Percentiles rank a stretch among this genome's conserved stretches.
Evolutionary conservation across 2,797 vertebrate species (phyloP).

Genomic region (Scomberomorus guttatus): DNA sequence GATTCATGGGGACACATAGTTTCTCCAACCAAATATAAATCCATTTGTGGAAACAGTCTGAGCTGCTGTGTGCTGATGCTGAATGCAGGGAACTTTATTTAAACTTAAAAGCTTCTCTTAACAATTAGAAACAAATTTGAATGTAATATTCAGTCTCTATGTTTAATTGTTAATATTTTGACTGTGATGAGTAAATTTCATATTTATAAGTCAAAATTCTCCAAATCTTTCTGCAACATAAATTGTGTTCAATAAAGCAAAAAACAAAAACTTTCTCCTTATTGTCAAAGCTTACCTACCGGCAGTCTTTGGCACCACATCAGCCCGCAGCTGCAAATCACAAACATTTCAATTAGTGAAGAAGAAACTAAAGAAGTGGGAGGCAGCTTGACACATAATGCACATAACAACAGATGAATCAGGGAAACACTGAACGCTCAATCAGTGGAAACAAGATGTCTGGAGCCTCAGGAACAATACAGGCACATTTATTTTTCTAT

Average conservation of each 20-base stretch:
- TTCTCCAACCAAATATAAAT: neutral
- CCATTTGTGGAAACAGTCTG: neutral
- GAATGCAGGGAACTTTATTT: neutral
- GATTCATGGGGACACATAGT: neutral
- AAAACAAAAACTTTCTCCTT: no score
- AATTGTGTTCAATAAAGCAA: no score
- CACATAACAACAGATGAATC: no score
- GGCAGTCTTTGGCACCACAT: conserved; percentile 93
- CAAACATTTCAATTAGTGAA: neutral
- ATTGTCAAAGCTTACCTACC: conserved; percentile 57
- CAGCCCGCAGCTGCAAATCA: conserved; percentile 87
- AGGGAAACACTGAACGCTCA: neutral
- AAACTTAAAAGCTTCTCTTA: no score
- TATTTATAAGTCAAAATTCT: no score
- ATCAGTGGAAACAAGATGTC: neutral
- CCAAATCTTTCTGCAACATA: no score
- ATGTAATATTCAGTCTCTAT: no score
- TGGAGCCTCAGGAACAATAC: neutral
- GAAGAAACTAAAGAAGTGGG: neutral
- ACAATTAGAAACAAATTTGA: no score
- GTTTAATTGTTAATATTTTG: no score
- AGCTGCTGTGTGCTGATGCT: neutral
- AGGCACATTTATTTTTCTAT: no score
- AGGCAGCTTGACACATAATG: neutral
- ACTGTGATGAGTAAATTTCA: no score